Evolutionary conservation across 2,113 vertebrate genomes (phyloP), one percentile per base, ranked within the genome.

Genomic region (Sorex fumeus): DNA sequence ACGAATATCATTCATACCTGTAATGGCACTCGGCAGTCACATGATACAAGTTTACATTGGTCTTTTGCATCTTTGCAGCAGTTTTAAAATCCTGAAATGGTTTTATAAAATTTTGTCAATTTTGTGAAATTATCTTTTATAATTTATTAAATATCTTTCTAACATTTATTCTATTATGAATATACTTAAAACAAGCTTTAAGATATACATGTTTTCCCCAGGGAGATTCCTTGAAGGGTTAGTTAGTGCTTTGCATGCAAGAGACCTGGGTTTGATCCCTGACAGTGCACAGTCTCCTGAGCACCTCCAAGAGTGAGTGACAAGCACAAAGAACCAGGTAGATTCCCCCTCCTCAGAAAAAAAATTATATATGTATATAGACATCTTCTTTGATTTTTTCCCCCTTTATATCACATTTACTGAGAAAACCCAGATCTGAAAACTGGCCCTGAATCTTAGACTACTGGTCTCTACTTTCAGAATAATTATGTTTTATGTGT

Each of bases 81-180:
- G 95, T 94, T 96, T 97, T 97, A 93, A 98, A 98, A 91, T 98
- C 98, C 98, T 99, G 96, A 92, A 97, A 97, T 66, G 77, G 70
- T 62, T 69, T 64, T 28, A 50, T 2, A 86, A 80, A 45, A 2
- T 80, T 27, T 25, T 67, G 78, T 81, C 91, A 84, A 90, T 95
- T 94, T 88, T 77, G 19, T 2, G 43, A 28, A 10, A 87, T 84
- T 15, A 84, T 18, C 18, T 71, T 66, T 74, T 6, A 9, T 47
- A 13, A 27, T 74, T 90, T 70, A 67, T 84, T 70, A 74, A 92
- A 62, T 7, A 45, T 90, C 32, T 57, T 72, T 85, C 45, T 81
- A 92, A 89, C 10, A 67, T 64, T 57, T 8, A 62, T 76, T 89
- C 72, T 50, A 84, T 53, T 10, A 12, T 10, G 60, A 94, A 80